These are phyloP conservation scores for Mesorhabditis spiculigera DNA, from an alignment of 2,888 invertebrate species.

Conservation along the genomic window DNA sequence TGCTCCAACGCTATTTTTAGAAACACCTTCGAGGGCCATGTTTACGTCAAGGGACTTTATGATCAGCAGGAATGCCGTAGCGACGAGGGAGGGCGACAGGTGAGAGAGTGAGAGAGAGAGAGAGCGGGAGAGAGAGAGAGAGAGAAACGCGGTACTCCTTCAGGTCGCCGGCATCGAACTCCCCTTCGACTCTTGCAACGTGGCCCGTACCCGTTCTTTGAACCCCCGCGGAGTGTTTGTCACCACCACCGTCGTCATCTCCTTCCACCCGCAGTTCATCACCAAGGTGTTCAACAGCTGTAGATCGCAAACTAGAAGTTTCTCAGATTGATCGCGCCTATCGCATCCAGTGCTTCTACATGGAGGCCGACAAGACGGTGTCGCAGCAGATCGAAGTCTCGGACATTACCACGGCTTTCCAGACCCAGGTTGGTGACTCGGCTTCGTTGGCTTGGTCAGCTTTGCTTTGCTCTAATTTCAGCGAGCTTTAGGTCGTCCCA, in stretches of 20 bases:
- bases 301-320: background rate
- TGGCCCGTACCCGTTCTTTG: conserved; percentile 47
- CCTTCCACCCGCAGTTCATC: conserved; percentile 54
- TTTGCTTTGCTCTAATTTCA: no score
- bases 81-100: conserved; percentile 37
- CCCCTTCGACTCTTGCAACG: conserved; percentile 51
- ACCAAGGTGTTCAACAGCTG: conserved; percentile 27
- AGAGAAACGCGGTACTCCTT: background rate
- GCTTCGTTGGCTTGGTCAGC: no score
- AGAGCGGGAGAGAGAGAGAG: background rate
- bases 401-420: conserved; percentile 50
- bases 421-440: conserved; percentile 36
- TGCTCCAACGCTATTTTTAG: no score
- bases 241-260: conserved; percentile 49
- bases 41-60: no score
- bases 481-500: conserved; percentile 32
- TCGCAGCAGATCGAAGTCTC: conserved; percentile 46
- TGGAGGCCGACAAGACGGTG: conserved; percentile 26
- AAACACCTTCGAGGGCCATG: no score
- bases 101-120: background rate
- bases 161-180: conserved; percentile 50
- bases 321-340: conserved; percentile 31
- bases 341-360: conserved; percentile 49
- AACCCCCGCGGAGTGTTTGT: conserved; percentile 54
- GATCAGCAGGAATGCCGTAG: conserved; percentile 5